Evolutionary conservation across 2,113 vertebrate species (phyloP).

Genomic region (Bucco capensis): DNA sequence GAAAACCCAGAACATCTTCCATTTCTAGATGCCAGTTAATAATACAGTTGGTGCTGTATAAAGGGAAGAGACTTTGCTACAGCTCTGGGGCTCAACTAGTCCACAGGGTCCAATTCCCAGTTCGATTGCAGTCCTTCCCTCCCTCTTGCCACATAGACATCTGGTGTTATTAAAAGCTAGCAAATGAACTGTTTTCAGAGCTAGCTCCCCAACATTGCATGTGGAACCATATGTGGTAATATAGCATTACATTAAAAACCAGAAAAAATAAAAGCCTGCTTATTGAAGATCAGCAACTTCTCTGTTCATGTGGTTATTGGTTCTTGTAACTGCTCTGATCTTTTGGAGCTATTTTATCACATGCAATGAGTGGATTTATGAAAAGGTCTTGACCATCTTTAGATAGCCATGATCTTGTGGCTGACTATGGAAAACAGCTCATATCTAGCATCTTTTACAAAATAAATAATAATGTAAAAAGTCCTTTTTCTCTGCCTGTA

Average conservation of each 20-base stretch:
- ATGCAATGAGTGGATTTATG: not conserved
- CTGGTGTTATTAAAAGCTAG: constrained; percentile 62
- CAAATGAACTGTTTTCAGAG: constrained; percentile 53
- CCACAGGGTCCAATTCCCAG: constrained; percentile 63
- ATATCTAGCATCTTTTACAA: not conserved
- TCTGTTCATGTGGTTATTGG: not conserved
- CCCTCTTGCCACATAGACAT: constrained; percentile 28
- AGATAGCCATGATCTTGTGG: not conserved
- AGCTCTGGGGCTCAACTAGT: constrained; percentile 47
- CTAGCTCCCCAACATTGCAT: not conserved
- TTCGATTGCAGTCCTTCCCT: constrained; percentile 8
- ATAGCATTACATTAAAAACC: constrained; percentile 33
- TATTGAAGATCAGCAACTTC: constrained; percentile 19
- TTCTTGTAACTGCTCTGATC: not conserved
- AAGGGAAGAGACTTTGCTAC: constrained; percentile 17
- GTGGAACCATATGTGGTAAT: constrained; percentile 54
- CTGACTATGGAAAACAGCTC: not conserved
- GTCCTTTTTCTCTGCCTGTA: not conserved
- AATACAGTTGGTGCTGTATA: constrained; percentile 34
- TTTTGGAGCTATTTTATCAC: not conserved
- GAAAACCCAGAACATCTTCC: constrained; percentile 20
- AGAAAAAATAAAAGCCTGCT: not conserved
- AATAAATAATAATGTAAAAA: not conserved
- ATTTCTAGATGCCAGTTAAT: constrained; percentile 35
- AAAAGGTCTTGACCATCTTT: not conserved